phyloP scores from a whole-genome alignment of 64 coral and sea anemone genomes.

The Stylophora pistillata region DNA sequence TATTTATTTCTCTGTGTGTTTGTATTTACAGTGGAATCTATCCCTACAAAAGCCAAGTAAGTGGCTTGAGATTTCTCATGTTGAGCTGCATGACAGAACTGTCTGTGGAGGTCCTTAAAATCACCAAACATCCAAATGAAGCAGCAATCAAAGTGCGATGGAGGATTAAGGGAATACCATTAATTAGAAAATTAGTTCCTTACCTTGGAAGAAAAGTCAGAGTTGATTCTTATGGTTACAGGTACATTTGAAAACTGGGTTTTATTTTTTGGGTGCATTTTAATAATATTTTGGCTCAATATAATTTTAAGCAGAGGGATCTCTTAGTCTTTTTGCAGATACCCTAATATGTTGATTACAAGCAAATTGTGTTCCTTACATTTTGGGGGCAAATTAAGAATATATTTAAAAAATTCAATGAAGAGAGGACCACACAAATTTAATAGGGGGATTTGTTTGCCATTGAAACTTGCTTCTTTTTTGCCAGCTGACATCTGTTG shows the following conservation, averaged over 20 bases:
- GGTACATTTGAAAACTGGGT: no score
- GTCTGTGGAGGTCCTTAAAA: constrained; percentile 85
- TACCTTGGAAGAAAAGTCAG: constrained; percentile 45
- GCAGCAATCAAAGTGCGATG: constrained; percentile 86
- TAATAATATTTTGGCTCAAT: no score
- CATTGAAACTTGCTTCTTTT: no score
- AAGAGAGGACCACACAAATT: no score
- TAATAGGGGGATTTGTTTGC: no score
- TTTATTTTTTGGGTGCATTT: neutral
- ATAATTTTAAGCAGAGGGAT: no score
- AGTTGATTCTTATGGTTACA: constrained; percentile 13
- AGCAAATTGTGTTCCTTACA: no score
- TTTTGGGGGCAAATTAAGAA: no score
- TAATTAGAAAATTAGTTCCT: constrained; percentile 59
- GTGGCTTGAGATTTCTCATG: constrained; percentile 46
- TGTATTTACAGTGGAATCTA: constrained; percentile 64
- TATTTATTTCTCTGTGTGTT: constrained; percentile 1
- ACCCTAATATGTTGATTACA: no score
- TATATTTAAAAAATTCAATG: no score
- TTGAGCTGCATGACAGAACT: constrained; percentile 66
- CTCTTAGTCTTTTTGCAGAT: no score
- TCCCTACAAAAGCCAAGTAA: constrained; percentile 65
- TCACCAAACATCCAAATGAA: constrained; percentile 84
- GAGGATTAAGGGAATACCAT: constrained; percentile 90
- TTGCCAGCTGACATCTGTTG: no score